Conservation (phyloP, 2,797 vertebrate species). For the Gymnodraco acuticeps region DNA sequence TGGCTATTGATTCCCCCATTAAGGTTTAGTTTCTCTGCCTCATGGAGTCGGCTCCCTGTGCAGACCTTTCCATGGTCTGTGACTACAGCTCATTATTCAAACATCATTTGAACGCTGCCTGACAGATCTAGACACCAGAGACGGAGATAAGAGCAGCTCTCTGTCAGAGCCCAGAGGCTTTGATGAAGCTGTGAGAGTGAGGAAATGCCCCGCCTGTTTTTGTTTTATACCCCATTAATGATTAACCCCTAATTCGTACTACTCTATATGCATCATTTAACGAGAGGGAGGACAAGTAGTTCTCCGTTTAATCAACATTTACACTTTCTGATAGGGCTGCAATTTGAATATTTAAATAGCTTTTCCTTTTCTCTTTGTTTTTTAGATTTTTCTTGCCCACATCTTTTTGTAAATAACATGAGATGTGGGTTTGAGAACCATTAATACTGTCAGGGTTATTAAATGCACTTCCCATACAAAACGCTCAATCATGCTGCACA, state of each 20-base stretch:
- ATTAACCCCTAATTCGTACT: slow-evolving; percentile 16
- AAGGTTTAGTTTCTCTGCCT: slow-evolving; percentile 14
- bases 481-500: slow-evolving; percentile 10
- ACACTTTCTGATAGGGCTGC: background rate
- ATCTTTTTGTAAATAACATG: slow-evolving; percentile 11
- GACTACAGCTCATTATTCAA: slow-evolving; percentile 66
- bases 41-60: slow-evolving; percentile 16
- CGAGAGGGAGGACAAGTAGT: background rate
- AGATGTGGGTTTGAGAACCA: slow-evolving; percentile 21
- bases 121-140: slow-evolving; percentile 52
- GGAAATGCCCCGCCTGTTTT: slow-evolving; percentile 24
- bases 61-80: slow-evolving; percentile 36
- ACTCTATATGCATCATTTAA: slow-evolving; percentile 16
- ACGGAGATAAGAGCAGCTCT: slow-evolving; percentile 57
- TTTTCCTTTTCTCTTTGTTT: background rate
- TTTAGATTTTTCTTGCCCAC: background rate
- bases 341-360: background rate
- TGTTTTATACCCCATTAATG: background rate
- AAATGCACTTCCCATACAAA: slow-evolving; percentile 26
- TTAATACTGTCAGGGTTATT: slow-evolving; percentile 29
- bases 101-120: slow-evolving; percentile 50
- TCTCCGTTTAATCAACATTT: slow-evolving; percentile 6
- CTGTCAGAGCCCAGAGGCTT: slow-evolving; percentile 40
- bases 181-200: slow-evolving; percentile 46
- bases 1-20: slow-evolving; percentile 39